Evolutionary conservation across 2,113 vertebrate genomes (phyloP), one percentile per base, ranked within the genome.

Genomic region (Orthonyx spaldingii): DNA sequence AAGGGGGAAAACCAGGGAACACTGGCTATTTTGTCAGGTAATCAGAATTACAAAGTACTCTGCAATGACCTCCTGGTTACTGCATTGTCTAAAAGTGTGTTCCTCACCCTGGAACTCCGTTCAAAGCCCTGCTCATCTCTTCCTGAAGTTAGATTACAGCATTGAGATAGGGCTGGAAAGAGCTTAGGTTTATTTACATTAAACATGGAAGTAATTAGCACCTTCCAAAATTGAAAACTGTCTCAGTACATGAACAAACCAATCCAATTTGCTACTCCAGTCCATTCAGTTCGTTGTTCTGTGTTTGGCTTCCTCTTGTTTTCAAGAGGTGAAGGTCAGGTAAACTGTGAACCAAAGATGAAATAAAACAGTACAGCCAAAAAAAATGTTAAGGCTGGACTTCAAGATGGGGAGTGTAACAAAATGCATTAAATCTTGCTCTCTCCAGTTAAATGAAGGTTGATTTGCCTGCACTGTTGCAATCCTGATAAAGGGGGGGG

Each of bases 1-100:
- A 87, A 49, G 24, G 1, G 6, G 4, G 4, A 4, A 20, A 21
- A 28, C 0, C 1, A 55, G 26, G 33, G 21, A 60, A 76, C 15
- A 39, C 30, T 57, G 32, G 23, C 18, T 27, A 35, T 63, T 74
- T 41, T 64, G 41, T 39, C 39, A 89, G 46, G n/a, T 61, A 86
- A 49, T 7, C 27, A 41, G 27, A 78, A 91, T 35, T 18, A 41
- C 35, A 22, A 49, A 60, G 42, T 14, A 23, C 35, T 83, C 37
- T 52, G 52, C 56, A 70, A 23, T 35, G 39, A 66, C n/a, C 3
- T 1, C 35, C 46, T 52, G 27, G 41, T 56, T 52, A 65, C 47
- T 3, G 0, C 4, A 12, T 35, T 49, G 32, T 27, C 20, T 50
- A 16, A 10, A 80, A 77, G 18, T 8, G 3, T 18, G 19, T 5